A percentile compares a stretch with the other conserved stretches of the same genome.
Evolutionary conservation across 53 echinoderm and acorn worm genomes (phyloP).

Genomic region (Zoroaster sp.): DNA sequence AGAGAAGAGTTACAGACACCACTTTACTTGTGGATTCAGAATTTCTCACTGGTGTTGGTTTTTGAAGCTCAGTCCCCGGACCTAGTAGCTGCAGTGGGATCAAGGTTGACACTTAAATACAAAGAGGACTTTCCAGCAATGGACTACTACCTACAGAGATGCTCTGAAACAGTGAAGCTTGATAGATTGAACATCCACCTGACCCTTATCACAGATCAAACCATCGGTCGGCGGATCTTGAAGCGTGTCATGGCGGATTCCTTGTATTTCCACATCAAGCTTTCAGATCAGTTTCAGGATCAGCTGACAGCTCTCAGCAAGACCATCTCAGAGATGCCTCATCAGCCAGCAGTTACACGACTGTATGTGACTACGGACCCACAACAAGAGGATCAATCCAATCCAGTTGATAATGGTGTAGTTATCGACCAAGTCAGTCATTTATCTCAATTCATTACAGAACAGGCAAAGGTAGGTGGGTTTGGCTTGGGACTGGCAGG

Average conservation of each 20-base stretch:
- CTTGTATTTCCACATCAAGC: neutral
- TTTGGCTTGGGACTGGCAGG: neutral
- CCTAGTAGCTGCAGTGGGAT: neutral
- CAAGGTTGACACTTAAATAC: neutral
- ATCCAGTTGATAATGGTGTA: too few species aligned
- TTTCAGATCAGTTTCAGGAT: neutral
- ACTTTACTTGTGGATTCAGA: slow-evolving; percentile 5
- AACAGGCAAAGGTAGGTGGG: neutral
- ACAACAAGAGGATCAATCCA: too few species aligned
- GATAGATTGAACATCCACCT: slow-evolving; percentile 1
- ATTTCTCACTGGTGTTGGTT: neutral
- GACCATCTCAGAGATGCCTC: neutral
- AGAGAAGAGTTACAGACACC: neutral
- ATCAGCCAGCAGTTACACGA: neutral
- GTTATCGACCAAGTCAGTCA: neutral
- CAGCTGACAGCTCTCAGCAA: neutral
- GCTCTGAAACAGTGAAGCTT: neutral
- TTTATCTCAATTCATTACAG: neutral
- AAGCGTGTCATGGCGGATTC: neutral
- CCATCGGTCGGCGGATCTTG: neutral
- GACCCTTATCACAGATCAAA: neutral
- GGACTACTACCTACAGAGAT: neutral
- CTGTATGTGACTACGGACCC: neutral
- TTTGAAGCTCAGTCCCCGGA: neutral
- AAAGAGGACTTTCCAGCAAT: slow-evolving; percentile 6